phyloP scores from a whole-genome alignment of 2,797 vertebrate species.

The Gobio occitaniae region DNA sequence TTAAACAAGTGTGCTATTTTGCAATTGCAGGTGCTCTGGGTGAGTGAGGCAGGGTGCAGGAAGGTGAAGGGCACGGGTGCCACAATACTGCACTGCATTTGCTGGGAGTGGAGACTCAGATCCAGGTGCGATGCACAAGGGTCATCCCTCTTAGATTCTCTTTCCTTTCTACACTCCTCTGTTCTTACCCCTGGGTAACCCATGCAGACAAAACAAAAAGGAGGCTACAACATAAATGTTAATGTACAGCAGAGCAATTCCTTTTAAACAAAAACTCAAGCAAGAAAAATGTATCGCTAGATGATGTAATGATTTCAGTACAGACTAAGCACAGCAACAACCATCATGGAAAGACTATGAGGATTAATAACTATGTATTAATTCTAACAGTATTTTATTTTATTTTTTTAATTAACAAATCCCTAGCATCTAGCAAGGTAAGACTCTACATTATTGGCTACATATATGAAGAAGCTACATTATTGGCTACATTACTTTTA shows the following conservation, averaged over 20 bases:
- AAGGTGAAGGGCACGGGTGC: slow-evolving; percentile 55
- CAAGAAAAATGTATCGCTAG: slow-evolving; percentile 65
- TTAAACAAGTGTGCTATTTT: slow-evolving; percentile 21
- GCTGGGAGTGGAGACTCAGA: slow-evolving; percentile 65
- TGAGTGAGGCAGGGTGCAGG: slow-evolving; percentile 44
- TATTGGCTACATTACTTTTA: slow-evolving; percentile 70
- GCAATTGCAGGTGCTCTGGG: slow-evolving; percentile 29
- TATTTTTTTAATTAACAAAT: slow-evolving; percentile 39
- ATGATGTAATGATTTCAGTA: slow-evolving; percentile 72
- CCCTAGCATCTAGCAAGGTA: slow-evolving; percentile 50
- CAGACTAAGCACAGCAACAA: slow-evolving; percentile 64
- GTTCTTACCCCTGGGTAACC: slow-evolving; percentile 72
- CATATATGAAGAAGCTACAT: no score
- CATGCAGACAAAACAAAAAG: slow-evolving; percentile 77
- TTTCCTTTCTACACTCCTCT: slow-evolving; percentile 69
- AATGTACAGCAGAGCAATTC: slow-evolving; percentile 48
- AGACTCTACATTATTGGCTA: no score
- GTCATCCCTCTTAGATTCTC: slow-evolving; percentile 61
- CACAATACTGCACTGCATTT: slow-evolving; percentile 58
- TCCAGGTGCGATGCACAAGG: slow-evolving; percentile 50
- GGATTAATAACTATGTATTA: slow-evolving; percentile 69
- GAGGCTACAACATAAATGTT: slow-evolving; percentile 60
- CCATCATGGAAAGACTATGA: slow-evolving; percentile 61
- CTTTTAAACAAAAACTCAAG: slow-evolving; percentile 53
- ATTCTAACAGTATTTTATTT: slow-evolving; percentile 31